Evolutionary conservation across 1,140 invertebrate species (phyloP).

Genomic region (Ceratitis capitata): DNA sequence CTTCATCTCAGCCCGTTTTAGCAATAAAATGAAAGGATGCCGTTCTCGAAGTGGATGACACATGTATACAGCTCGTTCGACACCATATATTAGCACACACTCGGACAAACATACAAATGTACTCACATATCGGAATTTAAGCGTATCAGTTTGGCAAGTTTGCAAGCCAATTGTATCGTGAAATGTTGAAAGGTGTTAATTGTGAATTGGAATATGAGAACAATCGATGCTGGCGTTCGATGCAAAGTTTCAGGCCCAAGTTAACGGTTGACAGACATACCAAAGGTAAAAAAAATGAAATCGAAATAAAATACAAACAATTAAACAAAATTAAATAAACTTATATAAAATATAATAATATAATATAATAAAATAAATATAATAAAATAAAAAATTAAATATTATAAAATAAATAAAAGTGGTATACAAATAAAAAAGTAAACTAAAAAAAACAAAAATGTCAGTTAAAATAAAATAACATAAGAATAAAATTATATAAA

Average conservation of each 20-base stretch:
- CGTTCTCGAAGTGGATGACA: constrained; percentile 52
- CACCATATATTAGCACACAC: constrained; percentile 22
- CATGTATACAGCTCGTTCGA: constrained; percentile 61
- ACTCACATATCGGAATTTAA: neutral
- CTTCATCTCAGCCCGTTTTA: neutral
- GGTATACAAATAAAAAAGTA: too few relatives aligned
- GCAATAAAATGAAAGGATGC: constrained; percentile 35
- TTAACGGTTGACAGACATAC: too few relatives aligned
- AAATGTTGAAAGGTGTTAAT: neutral
- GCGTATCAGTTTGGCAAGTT: neutral
- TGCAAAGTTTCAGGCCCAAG: too few relatives aligned
- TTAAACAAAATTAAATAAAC: neutral
- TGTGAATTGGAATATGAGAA: neutral
- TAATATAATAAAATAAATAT: too few relatives aligned
- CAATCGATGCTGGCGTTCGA: neutral
- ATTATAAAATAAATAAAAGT: too few relatives aligned
- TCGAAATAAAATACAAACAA: neutral
- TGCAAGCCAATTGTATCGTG: neutral
- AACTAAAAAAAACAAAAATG: too few relatives aligned
- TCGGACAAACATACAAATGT: neutral
- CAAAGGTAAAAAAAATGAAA: neutral
- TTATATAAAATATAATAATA: neutral
- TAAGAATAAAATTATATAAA: too few relatives aligned
- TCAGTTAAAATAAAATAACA: too few relatives aligned
- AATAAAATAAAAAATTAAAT: too few relatives aligned